phyloP scores from a whole-genome alignment of 2,888 invertebrate species.

The Oxytorus armatus region DNA sequence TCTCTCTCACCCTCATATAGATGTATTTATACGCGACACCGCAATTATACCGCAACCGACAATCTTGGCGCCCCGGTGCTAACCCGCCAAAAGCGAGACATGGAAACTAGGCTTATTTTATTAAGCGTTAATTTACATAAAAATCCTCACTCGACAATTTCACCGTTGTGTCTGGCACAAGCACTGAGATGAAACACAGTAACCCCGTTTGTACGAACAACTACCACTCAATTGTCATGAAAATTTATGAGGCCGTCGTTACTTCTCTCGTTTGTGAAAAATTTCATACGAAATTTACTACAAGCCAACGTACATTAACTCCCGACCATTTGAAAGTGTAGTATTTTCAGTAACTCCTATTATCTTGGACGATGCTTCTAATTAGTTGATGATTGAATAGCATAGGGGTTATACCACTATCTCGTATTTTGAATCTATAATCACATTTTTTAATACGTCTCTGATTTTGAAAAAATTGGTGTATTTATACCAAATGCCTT shows the following conservation, averaged over 20 bases:
- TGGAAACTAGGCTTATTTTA: conserved; percentile 17
- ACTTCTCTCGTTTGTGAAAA: background rate
- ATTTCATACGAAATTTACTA: background rate
- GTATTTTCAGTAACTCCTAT: no score
- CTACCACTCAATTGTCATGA: background rate
- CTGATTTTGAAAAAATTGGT: no score
- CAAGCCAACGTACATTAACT: background rate
- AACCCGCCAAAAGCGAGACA: conserved; percentile 27
- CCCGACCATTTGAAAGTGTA: background rate
- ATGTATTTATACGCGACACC: background rate
- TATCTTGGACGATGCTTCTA: no score
- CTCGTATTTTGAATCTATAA: no score
- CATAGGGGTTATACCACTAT: no score
- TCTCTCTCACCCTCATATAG: background rate
- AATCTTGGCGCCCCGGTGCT: conserved; percentile 14
- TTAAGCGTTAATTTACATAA: conserved; percentile 11
- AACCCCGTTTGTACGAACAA: background rate
- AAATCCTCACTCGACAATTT: conserved; percentile 10
- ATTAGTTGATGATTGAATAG: no score
- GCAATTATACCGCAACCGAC: conserved; percentile 3
- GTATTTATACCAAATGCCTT: no score
- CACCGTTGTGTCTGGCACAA: no score
- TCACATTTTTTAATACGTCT: no score
- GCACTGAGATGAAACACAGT: no score
- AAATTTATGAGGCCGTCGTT: background rate